Conservation (phyloP, 1,140 invertebrate genomes). For the Lasioglossum albipes region DNA sequence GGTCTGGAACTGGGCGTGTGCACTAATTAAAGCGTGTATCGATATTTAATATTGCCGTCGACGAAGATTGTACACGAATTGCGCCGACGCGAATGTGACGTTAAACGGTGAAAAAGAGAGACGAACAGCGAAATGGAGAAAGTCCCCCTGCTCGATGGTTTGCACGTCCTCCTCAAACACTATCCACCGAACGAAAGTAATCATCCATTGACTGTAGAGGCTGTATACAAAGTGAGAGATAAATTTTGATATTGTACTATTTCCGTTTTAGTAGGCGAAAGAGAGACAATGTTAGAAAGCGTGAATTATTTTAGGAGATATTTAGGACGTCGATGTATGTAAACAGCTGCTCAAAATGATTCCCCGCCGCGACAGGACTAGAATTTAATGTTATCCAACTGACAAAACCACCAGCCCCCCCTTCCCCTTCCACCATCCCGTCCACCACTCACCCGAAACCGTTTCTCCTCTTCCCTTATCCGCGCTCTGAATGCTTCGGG, state of each 20-base stretch:
- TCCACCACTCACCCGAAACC: too few species aligned
- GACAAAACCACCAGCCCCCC: too few species aligned
- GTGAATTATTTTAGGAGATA: constrained; percentile 10
- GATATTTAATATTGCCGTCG: background rate
- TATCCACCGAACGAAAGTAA: background rate
- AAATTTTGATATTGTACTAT: constrained; percentile 2
- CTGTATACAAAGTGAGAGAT: background rate
- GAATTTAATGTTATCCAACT: background rate
- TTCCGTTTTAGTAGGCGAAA: background rate
- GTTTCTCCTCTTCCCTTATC: too few species aligned
- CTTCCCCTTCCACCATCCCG: too few species aligned
- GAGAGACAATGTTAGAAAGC: background rate
- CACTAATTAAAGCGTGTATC: background rate
- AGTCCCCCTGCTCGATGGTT: background rate
- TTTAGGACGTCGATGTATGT: background rate
- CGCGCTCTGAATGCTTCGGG: too few species aligned
- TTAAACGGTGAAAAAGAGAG: too few species aligned
- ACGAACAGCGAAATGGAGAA: background rate
- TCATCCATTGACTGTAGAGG: background rate
- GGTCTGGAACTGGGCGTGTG: background rate
- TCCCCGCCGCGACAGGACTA: background rate
- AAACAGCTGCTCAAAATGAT: constrained; percentile 4
- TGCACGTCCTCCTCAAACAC: too few species aligned
- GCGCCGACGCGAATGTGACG: too few species aligned
- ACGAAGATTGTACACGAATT: too few species aligned